A percentile compares a stretch with the other conserved stretches of the same genome.
These are phyloP conservation scores for Adelognathus sp. DNA, from an alignment of 2,888 invertebrate species.

Conservation along the genomic window DNA sequence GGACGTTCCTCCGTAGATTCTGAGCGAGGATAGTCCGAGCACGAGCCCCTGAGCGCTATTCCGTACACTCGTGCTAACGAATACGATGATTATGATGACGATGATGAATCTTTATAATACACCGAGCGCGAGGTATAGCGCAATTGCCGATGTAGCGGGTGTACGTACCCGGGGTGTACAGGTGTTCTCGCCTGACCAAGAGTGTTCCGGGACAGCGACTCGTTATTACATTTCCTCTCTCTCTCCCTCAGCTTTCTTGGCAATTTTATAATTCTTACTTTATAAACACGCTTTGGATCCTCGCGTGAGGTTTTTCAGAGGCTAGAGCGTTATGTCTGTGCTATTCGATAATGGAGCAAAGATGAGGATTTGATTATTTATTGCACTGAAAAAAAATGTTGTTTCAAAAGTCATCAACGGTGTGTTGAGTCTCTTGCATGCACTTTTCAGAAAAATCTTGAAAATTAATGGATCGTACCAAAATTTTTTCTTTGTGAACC, in stretches of 20 bases:
- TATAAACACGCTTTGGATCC: conserved; percentile 2
- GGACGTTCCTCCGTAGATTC: conserved; percentile 41
- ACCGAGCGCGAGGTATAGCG: conserved; percentile 39
- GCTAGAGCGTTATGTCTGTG: background rate
- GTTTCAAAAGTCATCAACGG: too few species aligned
- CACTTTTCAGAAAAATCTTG: too few species aligned
- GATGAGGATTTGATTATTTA: conserved; percentile 2
- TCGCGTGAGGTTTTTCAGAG: background rate
- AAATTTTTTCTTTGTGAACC: too few species aligned
- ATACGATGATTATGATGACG: conserved; percentile 58
- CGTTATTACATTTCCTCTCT: conserved; percentile 58
- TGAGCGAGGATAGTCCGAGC: conserved; percentile 45
- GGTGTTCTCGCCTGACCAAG: background rate
- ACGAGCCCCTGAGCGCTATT: conserved; percentile 31
- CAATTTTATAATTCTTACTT: conserved; percentile 57
- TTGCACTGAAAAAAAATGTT: too few species aligned
- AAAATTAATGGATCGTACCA: too few species aligned
- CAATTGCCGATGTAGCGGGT: conserved; percentile 42
- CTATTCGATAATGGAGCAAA: conserved; percentile 38
- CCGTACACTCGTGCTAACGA: conserved; percentile 40
- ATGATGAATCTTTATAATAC: conserved; percentile 58
- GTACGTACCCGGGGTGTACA: background rate
- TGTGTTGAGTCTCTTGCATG: too few species aligned
- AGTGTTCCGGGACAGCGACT: conserved; percentile 58
- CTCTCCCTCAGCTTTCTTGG: conserved; percentile 49